Conservation (phyloP, 2,888 invertebrate species). For the Synanthedon myopaeformis region DNA sequence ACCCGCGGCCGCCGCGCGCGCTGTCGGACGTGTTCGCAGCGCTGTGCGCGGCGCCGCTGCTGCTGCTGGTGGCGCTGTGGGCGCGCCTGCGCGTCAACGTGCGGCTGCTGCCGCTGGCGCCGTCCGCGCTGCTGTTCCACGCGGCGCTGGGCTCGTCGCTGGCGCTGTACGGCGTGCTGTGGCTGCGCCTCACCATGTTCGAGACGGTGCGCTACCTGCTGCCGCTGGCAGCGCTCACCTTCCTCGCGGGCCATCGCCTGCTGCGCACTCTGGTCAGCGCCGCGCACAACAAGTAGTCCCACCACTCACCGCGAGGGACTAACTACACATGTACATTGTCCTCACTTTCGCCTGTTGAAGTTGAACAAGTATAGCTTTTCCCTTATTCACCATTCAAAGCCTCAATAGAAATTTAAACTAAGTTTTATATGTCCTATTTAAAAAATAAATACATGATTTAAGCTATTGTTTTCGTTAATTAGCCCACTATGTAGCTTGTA, state of each 20-base stretch:
- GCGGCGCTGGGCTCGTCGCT: constrained; percentile 88
- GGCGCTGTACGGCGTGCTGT: constrained; percentile 89
- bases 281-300: constrained; percentile 7
- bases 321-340: too few species aligned
- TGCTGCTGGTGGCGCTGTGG: constrained; percentile 89
- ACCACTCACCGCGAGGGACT: too few species aligned
- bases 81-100: constrained; percentile 87
- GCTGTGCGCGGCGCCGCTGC: constrained; percentile 83
- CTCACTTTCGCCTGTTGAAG: too few species aligned
- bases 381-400: too few species aligned
- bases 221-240: constrained; percentile 87
- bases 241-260: constrained; percentile 92
- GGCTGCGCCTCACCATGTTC: constrained; percentile 96
- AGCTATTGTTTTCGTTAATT: too few species aligned
- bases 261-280: constrained; percentile 83
- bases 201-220: constrained; percentile 90
- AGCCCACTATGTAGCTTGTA: too few species aligned
- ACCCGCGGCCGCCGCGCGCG: constrained; percentile 87
- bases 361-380: too few species aligned
- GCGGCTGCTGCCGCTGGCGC: constrained; percentile 80
- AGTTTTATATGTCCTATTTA: too few species aligned
- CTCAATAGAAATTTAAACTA: too few species aligned
- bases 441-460: too few species aligned
- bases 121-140: constrained; percentile 91
- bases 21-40: constrained; percentile 93